phyloP scores from a whole-genome alignment of 2,113 vertebrate species.

The Bubo blakistoni region DNA sequence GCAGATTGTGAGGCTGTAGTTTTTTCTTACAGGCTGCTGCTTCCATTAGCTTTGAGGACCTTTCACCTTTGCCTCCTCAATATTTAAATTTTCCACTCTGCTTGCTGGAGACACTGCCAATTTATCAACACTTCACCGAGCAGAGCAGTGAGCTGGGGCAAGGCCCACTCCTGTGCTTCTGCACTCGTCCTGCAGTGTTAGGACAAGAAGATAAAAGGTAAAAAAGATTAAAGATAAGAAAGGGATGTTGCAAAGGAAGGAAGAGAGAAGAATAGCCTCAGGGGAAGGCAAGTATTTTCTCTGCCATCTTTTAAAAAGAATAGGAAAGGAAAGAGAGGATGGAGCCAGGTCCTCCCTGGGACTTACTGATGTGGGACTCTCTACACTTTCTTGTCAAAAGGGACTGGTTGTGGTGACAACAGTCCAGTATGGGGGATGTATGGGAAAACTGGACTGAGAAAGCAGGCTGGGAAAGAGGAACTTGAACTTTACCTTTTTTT shows the following conservation, averaged over 20 bases:
- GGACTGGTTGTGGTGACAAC: background rate
- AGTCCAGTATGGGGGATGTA: background rate
- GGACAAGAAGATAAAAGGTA: background rate
- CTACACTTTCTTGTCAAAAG: background rate
- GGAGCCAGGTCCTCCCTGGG: background rate
- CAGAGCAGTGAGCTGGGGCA: background rate
- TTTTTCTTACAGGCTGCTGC: background rate
- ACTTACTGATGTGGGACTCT: background rate
- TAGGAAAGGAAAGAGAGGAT: background rate
- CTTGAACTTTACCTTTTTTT: background rate
- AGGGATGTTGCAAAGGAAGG: background rate
- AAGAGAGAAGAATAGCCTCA: background rate
- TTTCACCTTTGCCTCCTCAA: background rate
- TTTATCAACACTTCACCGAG: background rate
- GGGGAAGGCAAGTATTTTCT: background rate
- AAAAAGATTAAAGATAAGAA: background rate
- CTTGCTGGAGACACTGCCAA: background rate
- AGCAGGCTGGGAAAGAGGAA: background rate
- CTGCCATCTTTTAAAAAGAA: background rate
- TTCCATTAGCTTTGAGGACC: background rate
- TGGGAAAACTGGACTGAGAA: background rate
- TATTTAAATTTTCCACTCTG: background rate
- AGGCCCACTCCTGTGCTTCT: background rate
- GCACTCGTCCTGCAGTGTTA: fast-evolving
- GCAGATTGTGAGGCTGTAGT: background rate